A percentile compares a stretch with the other conserved stretches of the same genome.
Conservation (phyloP, 35 echinoderm and acorn worm genomes). For the Apostichopus californicus region DNA sequence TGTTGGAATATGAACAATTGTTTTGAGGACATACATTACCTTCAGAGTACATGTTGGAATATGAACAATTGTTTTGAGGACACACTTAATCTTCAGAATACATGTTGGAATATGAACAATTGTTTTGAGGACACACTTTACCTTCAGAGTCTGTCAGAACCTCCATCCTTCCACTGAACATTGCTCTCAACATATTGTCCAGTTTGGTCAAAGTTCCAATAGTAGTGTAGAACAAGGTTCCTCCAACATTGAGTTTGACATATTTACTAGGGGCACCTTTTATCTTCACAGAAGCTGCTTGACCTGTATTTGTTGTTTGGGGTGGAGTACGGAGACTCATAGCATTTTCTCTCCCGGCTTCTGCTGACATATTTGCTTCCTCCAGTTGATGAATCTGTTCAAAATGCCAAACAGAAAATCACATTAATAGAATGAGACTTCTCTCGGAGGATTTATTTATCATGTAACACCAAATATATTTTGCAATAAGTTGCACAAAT, state of each 20-base stretch:
- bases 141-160: constrained; percentile 68
- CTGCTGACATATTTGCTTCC: constrained; percentile 61
- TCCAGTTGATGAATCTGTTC: not conserved
- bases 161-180: constrained; percentile 99
- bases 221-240: constrained; percentile 93
- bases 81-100: too few relatives aligned
- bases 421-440: too few relatives aligned
- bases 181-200: constrained; percentile 97
- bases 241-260: constrained; percentile 98
- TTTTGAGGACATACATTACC: too few relatives aligned
- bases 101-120: too few relatives aligned
- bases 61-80: too few relatives aligned
- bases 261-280: constrained; percentile 93
- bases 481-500: too few relatives aligned
- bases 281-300: constrained; percentile 80
- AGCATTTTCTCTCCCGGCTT: constrained; percentile 52
- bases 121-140: too few relatives aligned
- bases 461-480: too few relatives aligned
- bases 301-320: constrained; percentile 48
- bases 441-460: too few relatives aligned
- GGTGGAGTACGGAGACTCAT: constrained; percentile 21
- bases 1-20: too few relatives aligned
- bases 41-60: too few relatives aligned
- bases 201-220: constrained; percentile 96
- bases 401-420: not conserved